Conservation (phyloP, 2,797 vertebrate genomes). For the Chelmon rostratus region DNA sequence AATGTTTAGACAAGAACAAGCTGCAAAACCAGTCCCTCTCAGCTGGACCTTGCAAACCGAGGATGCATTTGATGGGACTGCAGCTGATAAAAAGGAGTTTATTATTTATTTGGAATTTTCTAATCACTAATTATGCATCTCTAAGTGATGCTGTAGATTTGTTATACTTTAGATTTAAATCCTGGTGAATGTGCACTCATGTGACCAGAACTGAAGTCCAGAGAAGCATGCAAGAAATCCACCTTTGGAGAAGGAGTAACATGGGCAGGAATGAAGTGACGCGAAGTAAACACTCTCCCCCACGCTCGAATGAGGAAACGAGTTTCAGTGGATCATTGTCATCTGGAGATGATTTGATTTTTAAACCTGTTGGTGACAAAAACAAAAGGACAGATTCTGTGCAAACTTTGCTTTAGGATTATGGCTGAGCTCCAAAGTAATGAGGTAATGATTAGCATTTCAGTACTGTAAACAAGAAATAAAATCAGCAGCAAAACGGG, state of each 20-base stretch:
- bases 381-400: slow-evolving; percentile 13
- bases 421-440: slow-evolving; percentile 30
- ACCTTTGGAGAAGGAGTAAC: background rate
- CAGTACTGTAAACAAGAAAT: slow-evolving; percentile 30
- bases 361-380: slow-evolving; percentile 13
- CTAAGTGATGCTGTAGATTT: background rate
- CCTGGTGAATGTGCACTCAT: background rate
- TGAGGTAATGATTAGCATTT: slow-evolving; percentile 22
- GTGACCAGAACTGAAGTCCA: background rate
- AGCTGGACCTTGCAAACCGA: background rate
- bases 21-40: background rate
- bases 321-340: slow-evolving; percentile 15
- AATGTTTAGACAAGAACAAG: background rate
- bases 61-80: background rate
- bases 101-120: background rate
- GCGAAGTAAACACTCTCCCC: slow-evolving; percentile 1
- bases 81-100: background rate
- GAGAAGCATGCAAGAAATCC: background rate
- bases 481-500: background rate
- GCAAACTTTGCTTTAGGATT: slow-evolving; percentile 36
- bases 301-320: slow-evolving; percentile 21
- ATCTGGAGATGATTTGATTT: slow-evolving; percentile 28
- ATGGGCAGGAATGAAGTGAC: background rate
- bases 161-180: background rate
- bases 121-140: background rate